A percentile compares a stretch with the other conserved stretches of the same genome.
phyloP scores from a whole-genome alignment of 2,888 invertebrate genomes.

The Pogonocherus hispidulus region DNA sequence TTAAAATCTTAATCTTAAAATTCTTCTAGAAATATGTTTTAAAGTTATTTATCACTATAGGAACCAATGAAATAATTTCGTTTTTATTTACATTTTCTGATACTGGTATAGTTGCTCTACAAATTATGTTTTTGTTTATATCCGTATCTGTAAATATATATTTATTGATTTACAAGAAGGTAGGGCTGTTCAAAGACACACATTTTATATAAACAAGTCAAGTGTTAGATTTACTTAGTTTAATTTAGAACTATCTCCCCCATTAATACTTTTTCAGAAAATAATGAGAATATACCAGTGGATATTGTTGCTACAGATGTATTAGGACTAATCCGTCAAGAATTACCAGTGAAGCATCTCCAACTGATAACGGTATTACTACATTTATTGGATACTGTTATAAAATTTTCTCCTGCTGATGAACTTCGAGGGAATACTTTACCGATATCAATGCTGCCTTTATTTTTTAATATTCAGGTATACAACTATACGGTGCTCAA shows the following conservation, averaged over 20 bases:
- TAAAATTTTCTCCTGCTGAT: slow-evolving; percentile 68
- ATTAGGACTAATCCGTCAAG: slow-evolving; percentile 68
- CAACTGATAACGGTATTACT: slow-evolving; percentile 65
- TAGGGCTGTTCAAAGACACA: too few relatives aligned
- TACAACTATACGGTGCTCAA: not conserved
- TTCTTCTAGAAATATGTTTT: too few relatives aligned
- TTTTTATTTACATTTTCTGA: too few relatives aligned
- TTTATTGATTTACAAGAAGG: too few relatives aligned
- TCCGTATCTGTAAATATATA: too few relatives aligned
- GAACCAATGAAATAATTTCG: too few relatives aligned
- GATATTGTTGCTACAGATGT: slow-evolving; percentile 70
- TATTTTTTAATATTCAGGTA: slow-evolving; percentile 70
- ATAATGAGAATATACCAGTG: slow-evolving; percentile 66
- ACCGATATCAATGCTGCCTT: slow-evolving; percentile 68
- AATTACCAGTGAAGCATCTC: slow-evolving; percentile 66
- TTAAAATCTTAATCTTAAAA: too few relatives aligned
- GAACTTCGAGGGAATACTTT: slow-evolving; percentile 69
- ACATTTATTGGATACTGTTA: slow-evolving; percentile 66
- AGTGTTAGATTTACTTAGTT: not conserved
- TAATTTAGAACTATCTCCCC: not conserved
- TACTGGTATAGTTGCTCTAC: too few relatives aligned
- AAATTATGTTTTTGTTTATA: too few relatives aligned
- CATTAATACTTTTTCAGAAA: slow-evolving; percentile 51
- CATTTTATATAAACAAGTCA: too few relatives aligned
- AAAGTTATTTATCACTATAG: too few relatives aligned